phyloP scores from a whole-genome alignment of 2,113 vertebrate genomes.

The Hoplias malabaricus region DNA sequence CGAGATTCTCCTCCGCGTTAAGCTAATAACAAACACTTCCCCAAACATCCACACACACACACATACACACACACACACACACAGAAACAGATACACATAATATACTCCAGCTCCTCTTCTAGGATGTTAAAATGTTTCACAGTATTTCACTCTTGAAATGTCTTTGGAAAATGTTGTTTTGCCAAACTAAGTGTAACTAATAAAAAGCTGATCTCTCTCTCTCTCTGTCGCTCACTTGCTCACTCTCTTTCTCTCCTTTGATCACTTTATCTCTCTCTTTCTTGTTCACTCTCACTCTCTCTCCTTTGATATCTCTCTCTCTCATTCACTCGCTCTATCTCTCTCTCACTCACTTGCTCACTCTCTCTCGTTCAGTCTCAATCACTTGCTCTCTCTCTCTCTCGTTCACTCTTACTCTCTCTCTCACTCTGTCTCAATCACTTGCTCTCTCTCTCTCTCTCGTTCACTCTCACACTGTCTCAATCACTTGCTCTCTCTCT shows the following conservation, averaged over 20 bases:
- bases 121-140: slow-evolving; percentile 50
- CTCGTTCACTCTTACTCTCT: background rate
- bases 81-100: no score
- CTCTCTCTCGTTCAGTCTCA: background rate
- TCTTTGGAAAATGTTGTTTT: slow-evolving; percentile 56
- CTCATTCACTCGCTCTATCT: background rate
- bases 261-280: background rate
- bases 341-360: background rate
- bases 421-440: no score
- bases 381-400: background rate
- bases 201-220: slow-evolving; percentile 45
- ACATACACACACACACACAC: slow-evolving; percentile 15
- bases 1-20: no score
- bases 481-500: background rate
- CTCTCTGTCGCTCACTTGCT: background rate
- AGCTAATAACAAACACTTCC: slow-evolving; percentile 2
- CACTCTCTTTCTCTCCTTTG: background rate
- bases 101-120: slow-evolving; percentile 13
- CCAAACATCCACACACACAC: background rate
- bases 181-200: slow-evolving; percentile 64
- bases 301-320: background rate
- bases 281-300: background rate
- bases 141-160: slow-evolving; percentile 48
- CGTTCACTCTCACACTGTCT: background rate
- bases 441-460: background rate